These are phyloP conservation scores for Atherinosoma microstoma DNA, from an alignment of 2,797 vertebrate genomes.

Conservation along the genomic window DNA sequence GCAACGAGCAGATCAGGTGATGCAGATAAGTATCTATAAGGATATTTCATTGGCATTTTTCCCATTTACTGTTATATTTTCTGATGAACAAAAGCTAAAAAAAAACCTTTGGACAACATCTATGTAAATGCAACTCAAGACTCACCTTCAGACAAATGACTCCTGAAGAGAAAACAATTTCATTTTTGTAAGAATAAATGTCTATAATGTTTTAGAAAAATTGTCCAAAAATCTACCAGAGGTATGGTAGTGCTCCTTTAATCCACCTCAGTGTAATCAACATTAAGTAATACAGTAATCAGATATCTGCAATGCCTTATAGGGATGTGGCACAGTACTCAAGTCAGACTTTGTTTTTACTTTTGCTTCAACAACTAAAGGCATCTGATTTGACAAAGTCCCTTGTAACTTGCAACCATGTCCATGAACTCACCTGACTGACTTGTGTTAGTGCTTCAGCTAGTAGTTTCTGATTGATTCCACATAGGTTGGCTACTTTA, in stretches of 20 bases:
- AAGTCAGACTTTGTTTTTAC: background rate
- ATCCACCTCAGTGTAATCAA: background rate
- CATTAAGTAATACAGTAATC: background rate
- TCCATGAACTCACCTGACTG: slow-evolving; percentile 84
- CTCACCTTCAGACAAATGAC: background rate
- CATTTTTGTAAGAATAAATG: background rate
- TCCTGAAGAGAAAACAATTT: background rate
- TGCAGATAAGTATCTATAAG: background rate
- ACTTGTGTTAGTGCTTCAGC: slow-evolving; percentile 98
- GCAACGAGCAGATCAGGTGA: background rate
- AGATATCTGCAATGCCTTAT: background rate
- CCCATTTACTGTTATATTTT: background rate
- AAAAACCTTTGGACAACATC: background rate
- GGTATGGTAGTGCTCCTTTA: background rate
- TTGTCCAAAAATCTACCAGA: background rate
- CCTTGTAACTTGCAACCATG: background rate
- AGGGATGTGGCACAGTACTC: background rate
- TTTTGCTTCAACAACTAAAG: background rate
- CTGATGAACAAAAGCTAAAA: background rate
- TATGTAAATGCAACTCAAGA: slow-evolving; percentile 4
- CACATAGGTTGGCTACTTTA: slow-evolving; percentile 98
- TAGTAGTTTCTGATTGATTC: slow-evolving; percentile 98
- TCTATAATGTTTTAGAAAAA: background rate
- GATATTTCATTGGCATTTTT: background rate
- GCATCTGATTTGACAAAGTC: background rate